Evolutionary conservation across 1,140 invertebrate genomes (phyloP).

Genomic region (Pteromalus puparum): DNA sequence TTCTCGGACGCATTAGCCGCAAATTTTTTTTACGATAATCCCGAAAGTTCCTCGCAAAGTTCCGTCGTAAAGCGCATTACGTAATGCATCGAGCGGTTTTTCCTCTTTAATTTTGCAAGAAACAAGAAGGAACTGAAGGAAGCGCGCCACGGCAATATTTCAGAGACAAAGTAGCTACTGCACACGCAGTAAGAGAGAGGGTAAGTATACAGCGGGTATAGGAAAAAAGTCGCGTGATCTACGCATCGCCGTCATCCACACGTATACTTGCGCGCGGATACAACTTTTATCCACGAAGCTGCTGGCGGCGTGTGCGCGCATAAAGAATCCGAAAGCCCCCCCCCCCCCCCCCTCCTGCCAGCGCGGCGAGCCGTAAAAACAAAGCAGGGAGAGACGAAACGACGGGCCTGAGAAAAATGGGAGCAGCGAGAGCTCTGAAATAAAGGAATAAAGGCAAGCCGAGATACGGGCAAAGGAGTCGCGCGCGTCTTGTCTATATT

Average conservation of each 20-base stretch:
- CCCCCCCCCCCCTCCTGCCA: neutral
- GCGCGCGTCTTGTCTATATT: neutral
- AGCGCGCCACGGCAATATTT: neutral
- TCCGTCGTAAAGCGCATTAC: neutral
- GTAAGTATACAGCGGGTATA: neutral
- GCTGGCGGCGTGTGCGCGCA: slow-evolving; percentile 10
- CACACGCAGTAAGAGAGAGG: neutral
- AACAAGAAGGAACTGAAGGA: neutral
- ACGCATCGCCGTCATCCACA: neutral
- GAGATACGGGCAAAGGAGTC: slow-evolving; percentile 5
- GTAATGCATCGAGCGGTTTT: slow-evolving; percentile 26
- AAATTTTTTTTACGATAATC: slow-evolving; percentile 32
- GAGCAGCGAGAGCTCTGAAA: neutral
- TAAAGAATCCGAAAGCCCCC: slow-evolving; percentile 5
- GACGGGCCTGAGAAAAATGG: slow-evolving; percentile 4
- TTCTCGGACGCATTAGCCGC: slow-evolving; percentile 27
- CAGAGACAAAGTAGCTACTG: neutral
- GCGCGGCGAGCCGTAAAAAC: slow-evolving; percentile 1
- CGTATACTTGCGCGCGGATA: neutral
- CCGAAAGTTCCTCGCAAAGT: neutral
- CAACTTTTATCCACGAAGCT: slow-evolving; percentile 11
- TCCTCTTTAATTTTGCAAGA: slow-evolving; percentile 34
- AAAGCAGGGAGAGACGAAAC: neutral
- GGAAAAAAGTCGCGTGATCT: neutral
- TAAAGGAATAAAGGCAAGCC: slow-evolving; percentile 27